Evolutionary conservation across 2,113 vertebrate genomes (phyloP).

Genomic region (Diphyllodes magnificus): DNA sequence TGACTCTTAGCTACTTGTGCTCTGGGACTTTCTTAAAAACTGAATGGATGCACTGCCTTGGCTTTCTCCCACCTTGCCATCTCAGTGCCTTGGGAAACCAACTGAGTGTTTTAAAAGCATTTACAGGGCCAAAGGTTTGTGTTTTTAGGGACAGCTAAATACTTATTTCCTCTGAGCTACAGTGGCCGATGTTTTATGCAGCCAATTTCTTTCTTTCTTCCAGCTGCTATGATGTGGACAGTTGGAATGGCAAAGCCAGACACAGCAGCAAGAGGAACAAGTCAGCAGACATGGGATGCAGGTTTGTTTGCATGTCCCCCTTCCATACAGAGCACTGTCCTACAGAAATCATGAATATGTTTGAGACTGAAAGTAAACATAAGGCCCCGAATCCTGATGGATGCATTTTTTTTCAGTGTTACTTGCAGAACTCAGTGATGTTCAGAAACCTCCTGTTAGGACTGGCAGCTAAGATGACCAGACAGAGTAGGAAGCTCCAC

Average conservation of each 20-base stretch:
- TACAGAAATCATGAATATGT: not conserved
- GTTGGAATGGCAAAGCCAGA: constrained; percentile 88
- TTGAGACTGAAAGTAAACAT: not conserved
- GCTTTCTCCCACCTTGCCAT: not conserved
- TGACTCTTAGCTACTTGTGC: not conserved
- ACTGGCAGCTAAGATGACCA: not conserved
- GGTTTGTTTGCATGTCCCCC: constrained; percentile 43
- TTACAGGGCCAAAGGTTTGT: not conserved
- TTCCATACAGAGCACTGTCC: not conserved
- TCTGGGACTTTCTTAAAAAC: not conserved
- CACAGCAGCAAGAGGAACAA: constrained; percentile 52
- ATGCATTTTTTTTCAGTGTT: not conserved
- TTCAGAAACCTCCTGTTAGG: not conserved
- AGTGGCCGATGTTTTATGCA: not conserved
- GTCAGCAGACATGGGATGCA: constrained; percentile 43
- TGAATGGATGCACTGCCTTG: not conserved
- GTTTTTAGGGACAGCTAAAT: not conserved
- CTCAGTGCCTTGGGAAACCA: not conserved
- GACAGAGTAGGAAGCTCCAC: not conserved
- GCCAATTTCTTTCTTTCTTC: not conserved
- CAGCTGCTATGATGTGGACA: constrained; percentile 96
- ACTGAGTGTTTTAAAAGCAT: not conserved
- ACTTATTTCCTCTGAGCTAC: not conserved
- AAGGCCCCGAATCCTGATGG: not conserved
- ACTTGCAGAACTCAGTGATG: not conserved